Base-by-base conservation (phyloP, 1,140 invertebrate species). In the Agraylea sexmaculata region DNA sequence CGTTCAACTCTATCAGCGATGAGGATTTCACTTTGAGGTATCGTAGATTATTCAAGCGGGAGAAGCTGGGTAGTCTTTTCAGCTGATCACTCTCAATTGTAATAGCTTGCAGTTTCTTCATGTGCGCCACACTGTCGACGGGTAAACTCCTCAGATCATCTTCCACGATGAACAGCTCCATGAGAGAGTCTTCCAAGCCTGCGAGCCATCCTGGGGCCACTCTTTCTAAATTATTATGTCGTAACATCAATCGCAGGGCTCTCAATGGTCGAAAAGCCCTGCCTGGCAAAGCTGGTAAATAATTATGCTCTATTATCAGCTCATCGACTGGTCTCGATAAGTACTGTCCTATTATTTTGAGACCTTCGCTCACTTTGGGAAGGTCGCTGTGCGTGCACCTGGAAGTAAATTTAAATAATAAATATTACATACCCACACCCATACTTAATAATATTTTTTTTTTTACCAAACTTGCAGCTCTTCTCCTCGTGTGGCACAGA, bases 381-480 rank as follows among this genome's bases (percentile, higher is more conserved):
- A 87, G 62, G 49, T 87, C 84, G 63, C 83, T 86, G 59, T 87
- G 83, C 25, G 83, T 86, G 55, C 85, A 89, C 85, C 85, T 88
- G 51, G 35, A 62, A 62, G 6, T 25, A 25, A 25, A 25, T 6
- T 6, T n/a, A 25, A 25, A 7, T 25, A 6, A 25, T n/a, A n/a
- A 25, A 25, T 25, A 25, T 25, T 25, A 7, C 23, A 25, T 7
- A 25, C 6, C 6, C 6, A 7, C 6, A 7, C 23, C n/a, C 23
- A 25, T 25, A 7, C n/a, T 25, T 25, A 25, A 7, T 25, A 7
- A 25, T 25, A 7, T 25, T 25, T 25, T 25, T 25, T 5, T 17
- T 8, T 13, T 59, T 49, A 70, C 68, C 68, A 69, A 49, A 70
- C 62, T 55, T 70, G 66, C 31, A 69, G 61, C 27, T 49, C 47